Base-by-base conservation (phyloP, 1,140 invertebrate species). In the Scylla paramamosain region DNA sequence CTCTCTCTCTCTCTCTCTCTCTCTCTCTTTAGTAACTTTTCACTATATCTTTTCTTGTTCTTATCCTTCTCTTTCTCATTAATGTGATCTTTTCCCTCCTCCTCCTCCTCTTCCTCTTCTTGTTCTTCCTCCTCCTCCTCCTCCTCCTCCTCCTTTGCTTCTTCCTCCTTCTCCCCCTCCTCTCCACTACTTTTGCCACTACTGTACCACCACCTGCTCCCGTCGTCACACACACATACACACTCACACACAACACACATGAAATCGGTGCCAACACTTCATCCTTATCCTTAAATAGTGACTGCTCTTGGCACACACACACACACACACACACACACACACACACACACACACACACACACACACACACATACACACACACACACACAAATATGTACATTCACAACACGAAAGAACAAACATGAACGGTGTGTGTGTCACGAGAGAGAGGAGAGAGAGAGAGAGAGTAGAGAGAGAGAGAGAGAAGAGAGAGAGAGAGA, bases 1-100 rank as follows among this genome's bases (percentile, higher is more conserved):
- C 90, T 91, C 90, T 67, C 48, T 91, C 52, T 92, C 91, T 92
- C 59, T 92, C 91, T 92, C 91, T 92, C 52, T 91, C 39, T 46
- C 39, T 46, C 39, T 90, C 39, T 46, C 39, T 90, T 32, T 90
- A 31, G 4, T 88, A 1, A 6, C 25, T 88, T 39, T 10, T 92
- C 91, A 28, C 20, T 32, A 31, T 4, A 4, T 10, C 10, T 88
- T 88, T 45, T 45, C 0, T 4, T 10, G 0, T 25, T 39, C 32
- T 88, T 39, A 25, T 45, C 0, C 46, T 88, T 88, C 31, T 39
- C n/a, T n/a, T 20, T 32, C 86, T 88, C 86, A 14, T 46, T 31
- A 12, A 20, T 25, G n/a, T 10, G n/a, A 29, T 48, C 28, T 29
- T 88, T 29, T 39, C n/a, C 46, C 31, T 88, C 28, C 8, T 77